Evolutionary conservation across 2,888 invertebrate species (phyloP).

Genomic region (Allolobophora icterica): DNA sequence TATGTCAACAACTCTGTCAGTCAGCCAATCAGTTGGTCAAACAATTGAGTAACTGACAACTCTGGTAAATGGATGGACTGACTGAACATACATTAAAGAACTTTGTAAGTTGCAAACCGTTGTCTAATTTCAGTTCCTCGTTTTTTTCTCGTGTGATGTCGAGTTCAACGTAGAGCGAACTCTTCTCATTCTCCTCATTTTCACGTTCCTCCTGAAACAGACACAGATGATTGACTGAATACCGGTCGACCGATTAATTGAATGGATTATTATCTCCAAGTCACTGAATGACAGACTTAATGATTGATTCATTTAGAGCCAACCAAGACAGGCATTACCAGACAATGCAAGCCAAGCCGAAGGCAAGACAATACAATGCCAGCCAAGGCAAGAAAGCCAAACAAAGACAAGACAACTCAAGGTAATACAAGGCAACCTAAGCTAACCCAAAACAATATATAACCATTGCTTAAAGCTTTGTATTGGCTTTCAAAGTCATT

Average conservation of each 20-base stretch:
- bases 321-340: neutral
- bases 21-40: neutral
- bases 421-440: neutral
- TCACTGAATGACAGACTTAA: too few relatives aligned
- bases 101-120: neutral
- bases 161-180: neutral
- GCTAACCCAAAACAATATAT: neutral
- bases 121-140: constrained; percentile 10
- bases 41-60: neutral
- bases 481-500: too few relatives aligned
- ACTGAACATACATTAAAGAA: neutral
- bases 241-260: too few relatives aligned
- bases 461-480: too few relatives aligned
- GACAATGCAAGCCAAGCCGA: neutral
- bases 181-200: constrained; percentile 5
- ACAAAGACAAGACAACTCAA: neutral
- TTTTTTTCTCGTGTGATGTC: constrained; percentile 19
- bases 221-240: neutral
- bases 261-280: too few relatives aligned
- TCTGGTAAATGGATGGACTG: neutral
- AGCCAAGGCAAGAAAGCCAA: neutral
- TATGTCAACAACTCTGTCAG: neutral
- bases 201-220: constrained; percentile 7
- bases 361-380: neutral
- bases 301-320: neutral